These are phyloP conservation scores for Daptonema setosum DNA, from an alignment of 2,888 invertebrate species.

Conservation along the genomic window DNA sequence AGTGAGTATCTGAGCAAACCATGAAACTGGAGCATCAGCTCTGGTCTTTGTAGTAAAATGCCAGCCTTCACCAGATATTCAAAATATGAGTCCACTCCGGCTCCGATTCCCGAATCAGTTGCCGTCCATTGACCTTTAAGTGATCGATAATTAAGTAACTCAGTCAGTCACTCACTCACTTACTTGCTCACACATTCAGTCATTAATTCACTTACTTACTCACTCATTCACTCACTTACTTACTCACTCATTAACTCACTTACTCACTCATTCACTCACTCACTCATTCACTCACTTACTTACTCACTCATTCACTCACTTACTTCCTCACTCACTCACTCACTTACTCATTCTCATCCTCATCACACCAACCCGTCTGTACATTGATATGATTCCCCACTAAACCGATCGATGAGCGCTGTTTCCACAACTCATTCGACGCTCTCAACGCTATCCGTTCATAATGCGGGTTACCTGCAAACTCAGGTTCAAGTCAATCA, in stretches of 20 bases:
- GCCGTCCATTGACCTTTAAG: conserved; percentile 55
- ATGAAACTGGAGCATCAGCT: conserved; percentile 70
- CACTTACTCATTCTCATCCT: no score
- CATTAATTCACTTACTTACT: no score
- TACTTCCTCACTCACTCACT: no score
- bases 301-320: no score
- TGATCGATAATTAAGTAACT: background rate
- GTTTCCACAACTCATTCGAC: conserved; percentile 60
- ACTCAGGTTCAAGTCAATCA: no score
- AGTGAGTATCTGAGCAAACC: no score
- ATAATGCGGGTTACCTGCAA: conserved; percentile 43
- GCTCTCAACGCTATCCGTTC: conserved; percentile 77
- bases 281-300: no score
- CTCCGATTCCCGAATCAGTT: conserved; percentile 77
- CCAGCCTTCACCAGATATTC: conserved; percentile 94
- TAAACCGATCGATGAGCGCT: conserved; percentile 43
- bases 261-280: no score
- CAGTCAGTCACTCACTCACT: background rate
- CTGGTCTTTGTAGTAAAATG: conserved; percentile 64
- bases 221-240: no score
- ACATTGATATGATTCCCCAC: conserved; percentile 86
- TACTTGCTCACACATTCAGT: no score
- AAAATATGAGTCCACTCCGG: conserved; percentile 55
- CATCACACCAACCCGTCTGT: conserved; percentile 47
- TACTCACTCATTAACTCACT: no score